These are phyloP conservation scores for Andrena dorsata DNA, from an alignment of 2,888 invertebrate genomes.

Conservation along the genomic window DNA sequence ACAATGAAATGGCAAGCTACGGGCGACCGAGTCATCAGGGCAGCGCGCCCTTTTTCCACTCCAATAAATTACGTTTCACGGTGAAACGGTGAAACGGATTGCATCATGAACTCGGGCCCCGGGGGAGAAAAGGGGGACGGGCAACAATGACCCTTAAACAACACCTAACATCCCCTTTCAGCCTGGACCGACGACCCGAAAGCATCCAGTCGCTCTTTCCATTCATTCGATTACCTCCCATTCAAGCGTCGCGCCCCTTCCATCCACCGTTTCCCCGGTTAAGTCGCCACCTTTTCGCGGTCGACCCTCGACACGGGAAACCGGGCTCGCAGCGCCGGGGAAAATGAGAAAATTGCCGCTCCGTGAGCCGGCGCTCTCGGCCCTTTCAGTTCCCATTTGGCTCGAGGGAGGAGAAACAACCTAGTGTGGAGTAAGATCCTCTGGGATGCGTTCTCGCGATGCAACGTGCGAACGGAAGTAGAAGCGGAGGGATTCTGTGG, in stretches of 20 bases:
- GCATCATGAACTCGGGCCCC: conserved; percentile 1
- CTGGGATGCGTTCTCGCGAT: not conserved
- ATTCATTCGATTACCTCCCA: conserved; percentile 56
- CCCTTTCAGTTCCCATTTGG: not conserved
- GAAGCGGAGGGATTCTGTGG: too few species aligned
- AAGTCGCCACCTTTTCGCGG: conserved; percentile 37
- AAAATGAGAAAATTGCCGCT: not conserved
- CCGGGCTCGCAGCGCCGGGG: not conserved
- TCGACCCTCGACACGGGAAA: conserved; percentile 18
- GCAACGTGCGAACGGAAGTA: too few species aligned
- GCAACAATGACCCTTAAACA: conserved; percentile 60
- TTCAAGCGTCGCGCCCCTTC: conserved; percentile 35
- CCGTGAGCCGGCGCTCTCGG: not conserved
- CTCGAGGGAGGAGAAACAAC: not conserved
- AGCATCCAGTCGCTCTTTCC: conserved; percentile 42
- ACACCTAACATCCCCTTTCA: conserved; percentile 53
- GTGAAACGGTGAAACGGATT: conserved; percentile 23
- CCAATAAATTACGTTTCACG: conserved; percentile 52
- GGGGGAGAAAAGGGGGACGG: conserved; percentile 30
- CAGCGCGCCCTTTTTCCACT: conserved; percentile 35
- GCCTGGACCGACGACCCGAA: conserved; percentile 38
- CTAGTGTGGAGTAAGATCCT: not conserved
- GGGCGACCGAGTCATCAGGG: not conserved
- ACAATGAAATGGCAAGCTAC: conserved; percentile 1
- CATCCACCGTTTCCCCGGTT: conserved; percentile 28